Base-by-base conservation (phyloP, 2,113 vertebrate genomes). In the Podarcis raffonei region DNA sequence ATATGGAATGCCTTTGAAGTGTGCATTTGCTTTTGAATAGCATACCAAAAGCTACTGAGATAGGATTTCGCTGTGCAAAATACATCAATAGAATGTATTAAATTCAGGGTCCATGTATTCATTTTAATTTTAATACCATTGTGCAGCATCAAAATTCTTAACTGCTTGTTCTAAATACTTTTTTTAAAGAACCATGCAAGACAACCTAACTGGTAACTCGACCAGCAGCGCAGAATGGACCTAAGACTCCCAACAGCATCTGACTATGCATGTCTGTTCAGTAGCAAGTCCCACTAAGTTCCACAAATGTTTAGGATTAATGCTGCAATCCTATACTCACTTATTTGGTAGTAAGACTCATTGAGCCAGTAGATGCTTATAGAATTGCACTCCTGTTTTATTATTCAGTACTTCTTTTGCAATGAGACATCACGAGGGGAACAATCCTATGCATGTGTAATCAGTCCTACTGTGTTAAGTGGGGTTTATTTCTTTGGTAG, bases 1-100 rank as follows among this genome's bases (percentile, higher is more conserved):
- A 89, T 71, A 6, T 94, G 89, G 75, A 93, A 94, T 91, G 79
- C 23, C 83, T 94, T 86, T 92, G 81, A 91, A 88, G 80, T 18
- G 35, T 83, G 85, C 81, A 25, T 53, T 88, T 74, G 6, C 87
- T 88, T 92, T 88, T 90, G 84, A 91, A 89, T 72, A 89, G 75
- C 69, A 72, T 87, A 93, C 68, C 93, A 89, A 92, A 87, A 91
- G 83, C 53, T 92, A 88, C 48, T 71, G 88, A 86, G 78, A 86
- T 68, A 94, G 89, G 22, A 35, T 89, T 87, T 86, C 69, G 82
- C 90, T 86, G 30, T 62, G 90, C 91, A 89, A 81, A 85, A 81
- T 48, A 82, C 79, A 81, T 92, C 15, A n/a, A 66, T 23, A 76
- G 23, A 7, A 85, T 84, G 30, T 53, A 84, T 72, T 84, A 82